phyloP scores from a whole-genome alignment of 1,140 invertebrate genomes.

The Solenopsis invicta region DNA sequence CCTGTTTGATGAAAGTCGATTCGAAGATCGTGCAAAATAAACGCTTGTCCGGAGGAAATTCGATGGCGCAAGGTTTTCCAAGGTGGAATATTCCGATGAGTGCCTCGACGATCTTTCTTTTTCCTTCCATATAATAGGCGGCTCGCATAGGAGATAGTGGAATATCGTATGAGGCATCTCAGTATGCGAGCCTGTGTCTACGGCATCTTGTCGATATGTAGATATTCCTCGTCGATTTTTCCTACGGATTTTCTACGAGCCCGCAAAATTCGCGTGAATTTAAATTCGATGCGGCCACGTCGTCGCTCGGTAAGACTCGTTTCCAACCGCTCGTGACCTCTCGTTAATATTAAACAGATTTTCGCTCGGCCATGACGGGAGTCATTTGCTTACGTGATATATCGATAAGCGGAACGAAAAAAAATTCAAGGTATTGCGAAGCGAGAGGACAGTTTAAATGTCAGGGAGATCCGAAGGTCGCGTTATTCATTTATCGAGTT shows the following conservation, averaged over 20 bases:
- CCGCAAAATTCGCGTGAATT: slow-evolving; percentile 82
- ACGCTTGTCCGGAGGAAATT: slow-evolving; percentile 29
- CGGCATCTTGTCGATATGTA: slow-evolving; percentile 79
- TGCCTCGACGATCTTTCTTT: slow-evolving; percentile 57
- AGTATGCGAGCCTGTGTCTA: slow-evolving; percentile 82
- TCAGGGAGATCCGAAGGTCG: not conserved
- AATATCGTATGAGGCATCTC: slow-evolving; percentile 82
- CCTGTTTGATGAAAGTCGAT: slow-evolving; percentile 31
- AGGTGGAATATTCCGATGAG: slow-evolving; percentile 57
- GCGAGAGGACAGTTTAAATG: not conserved
- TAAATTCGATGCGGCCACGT: slow-evolving; percentile 80
- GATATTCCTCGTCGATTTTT: slow-evolving; percentile 73
- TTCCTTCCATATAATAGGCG: slow-evolving; percentile 77
- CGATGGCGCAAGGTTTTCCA: slow-evolving; percentile 4
- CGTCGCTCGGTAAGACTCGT: slow-evolving; percentile 56
- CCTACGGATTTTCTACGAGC: slow-evolving; percentile 70
- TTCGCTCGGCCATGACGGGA: slow-evolving; percentile 30
- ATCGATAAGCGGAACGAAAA: slow-evolving; percentile 41
- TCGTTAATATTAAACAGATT: slow-evolving; percentile 66
- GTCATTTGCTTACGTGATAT: slow-evolving; percentile 57
- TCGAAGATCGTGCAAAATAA: slow-evolving; percentile 52
- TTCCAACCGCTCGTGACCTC: slow-evolving; percentile 56
- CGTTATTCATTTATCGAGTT: not conserved
- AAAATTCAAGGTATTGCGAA: not conserved
- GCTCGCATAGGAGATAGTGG: slow-evolving; percentile 71